These are phyloP conservation scores for Sander lucioperca DNA, from an alignment of 2,113 vertebrate genomes.

Conservation along the genomic window DNA sequence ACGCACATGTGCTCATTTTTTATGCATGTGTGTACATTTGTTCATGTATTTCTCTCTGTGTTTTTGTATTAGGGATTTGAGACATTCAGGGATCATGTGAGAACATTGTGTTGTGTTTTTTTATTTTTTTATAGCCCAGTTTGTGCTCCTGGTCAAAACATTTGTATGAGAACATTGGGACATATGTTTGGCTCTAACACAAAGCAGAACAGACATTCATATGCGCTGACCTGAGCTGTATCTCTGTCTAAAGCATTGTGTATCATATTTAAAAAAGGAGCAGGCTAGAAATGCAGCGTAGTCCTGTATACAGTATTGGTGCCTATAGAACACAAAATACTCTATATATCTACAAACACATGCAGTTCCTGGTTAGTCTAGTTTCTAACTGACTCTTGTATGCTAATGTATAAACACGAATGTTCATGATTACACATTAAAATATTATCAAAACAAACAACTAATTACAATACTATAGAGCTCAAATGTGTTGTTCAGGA, in stretches of 20 bases:
- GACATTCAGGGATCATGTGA: constrained; percentile 32
- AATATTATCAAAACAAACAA: background rate
- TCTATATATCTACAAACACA: background rate
- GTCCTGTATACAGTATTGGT: background rate
- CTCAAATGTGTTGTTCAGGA: too few relatives aligned
- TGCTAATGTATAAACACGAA: background rate
- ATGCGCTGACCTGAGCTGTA: background rate
- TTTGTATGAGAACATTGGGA: constrained; percentile 47
- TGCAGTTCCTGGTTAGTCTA: background rate
- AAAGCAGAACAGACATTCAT: background rate
- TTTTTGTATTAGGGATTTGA: constrained; percentile 28
- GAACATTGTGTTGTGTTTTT: constrained; percentile 19
- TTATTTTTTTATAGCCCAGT: background rate
- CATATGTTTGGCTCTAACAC: constrained; percentile 46
- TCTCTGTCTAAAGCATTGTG: background rate
- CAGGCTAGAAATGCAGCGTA: too few relatives aligned
- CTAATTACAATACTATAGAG: background rate
- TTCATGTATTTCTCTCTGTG: background rate
- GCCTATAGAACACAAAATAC: background rate
- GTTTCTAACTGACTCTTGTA: background rate
- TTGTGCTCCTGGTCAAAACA: constrained; percentile 46
- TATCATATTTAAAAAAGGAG: background rate
- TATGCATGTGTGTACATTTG: background rate
- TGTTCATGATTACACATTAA: too few relatives aligned
- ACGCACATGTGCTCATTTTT: background rate